These are phyloP conservation scores for Acholoe squamosa DNA, from an alignment of 2,888 invertebrate genomes.

Conservation along the genomic window DNA sequence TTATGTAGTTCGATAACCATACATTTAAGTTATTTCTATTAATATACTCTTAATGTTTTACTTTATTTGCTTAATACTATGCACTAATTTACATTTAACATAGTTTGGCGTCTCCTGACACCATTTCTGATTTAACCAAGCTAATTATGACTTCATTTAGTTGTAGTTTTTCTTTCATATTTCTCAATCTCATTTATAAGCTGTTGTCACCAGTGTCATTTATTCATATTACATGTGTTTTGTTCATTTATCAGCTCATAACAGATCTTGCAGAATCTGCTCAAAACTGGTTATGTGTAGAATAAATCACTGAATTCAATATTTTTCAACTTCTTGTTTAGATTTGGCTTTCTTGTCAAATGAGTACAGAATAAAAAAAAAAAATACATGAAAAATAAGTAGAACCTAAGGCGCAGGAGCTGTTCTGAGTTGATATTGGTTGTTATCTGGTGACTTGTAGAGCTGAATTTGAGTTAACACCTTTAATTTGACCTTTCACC, in stretches of 20 bases:
- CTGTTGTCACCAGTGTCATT: background rate
- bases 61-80: constrained; percentile 37
- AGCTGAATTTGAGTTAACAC: constrained; percentile 44
- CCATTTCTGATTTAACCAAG: constrained; percentile 10
- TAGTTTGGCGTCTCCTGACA: constrained; percentile 17
- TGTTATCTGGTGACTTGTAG: constrained; percentile 13
- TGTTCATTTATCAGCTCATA: background rate
- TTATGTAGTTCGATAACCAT: constrained; percentile 25
- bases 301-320: too few species aligned
- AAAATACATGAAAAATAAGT: background rate
- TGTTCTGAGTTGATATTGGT: background rate
- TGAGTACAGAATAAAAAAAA: too few species aligned
- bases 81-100: constrained; percentile 44
- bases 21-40: constrained; percentile 46
- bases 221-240: constrained; percentile 71
- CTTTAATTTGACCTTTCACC: constrained; percentile 46
- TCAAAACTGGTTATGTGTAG: too few species aligned
- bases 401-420: background rate
- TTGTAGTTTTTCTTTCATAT: background rate
- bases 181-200: background rate
- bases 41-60: constrained; percentile 8
- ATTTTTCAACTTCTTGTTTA: too few species aligned
- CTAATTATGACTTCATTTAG: constrained; percentile 18
- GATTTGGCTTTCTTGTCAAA: too few species aligned
- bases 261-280: constrained; percentile 84